A percentile compares a stretch with the other conserved stretches of the same genome.
Conservation (phyloP, 92 coral and sea anemone genomes). For the Zoanthus sansibaricus region DNA sequence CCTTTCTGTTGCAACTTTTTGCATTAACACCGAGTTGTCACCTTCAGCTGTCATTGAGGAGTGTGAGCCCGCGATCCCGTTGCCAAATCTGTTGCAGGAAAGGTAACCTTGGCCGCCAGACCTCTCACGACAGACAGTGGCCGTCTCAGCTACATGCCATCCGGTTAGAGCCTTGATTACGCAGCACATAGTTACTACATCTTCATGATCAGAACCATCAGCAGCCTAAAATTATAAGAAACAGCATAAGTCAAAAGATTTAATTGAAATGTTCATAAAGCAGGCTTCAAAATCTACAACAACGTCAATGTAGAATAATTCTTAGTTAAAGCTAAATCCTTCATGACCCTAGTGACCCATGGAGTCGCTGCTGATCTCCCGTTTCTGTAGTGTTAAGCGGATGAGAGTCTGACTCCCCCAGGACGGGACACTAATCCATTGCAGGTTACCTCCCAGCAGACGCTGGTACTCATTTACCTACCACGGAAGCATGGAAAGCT, state of each 20-base stretch:
- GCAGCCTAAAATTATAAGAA: constrained; percentile 37
- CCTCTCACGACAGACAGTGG: constrained; percentile 80
- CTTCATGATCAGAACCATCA: constrained; percentile 87
- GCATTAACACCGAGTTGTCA: constrained; percentile 92
- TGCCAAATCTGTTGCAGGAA: constrained; percentile 84
- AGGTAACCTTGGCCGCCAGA: constrained; percentile 91
- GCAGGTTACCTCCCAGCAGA: too few species aligned
- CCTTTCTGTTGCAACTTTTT: constrained; percentile 84
- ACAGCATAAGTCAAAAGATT: neutral
- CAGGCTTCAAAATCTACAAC: too few species aligned
- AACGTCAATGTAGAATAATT: too few species aligned
- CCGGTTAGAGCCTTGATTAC: constrained; percentile 83
- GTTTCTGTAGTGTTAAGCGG: too few species aligned
- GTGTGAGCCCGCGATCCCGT: constrained; percentile 81
- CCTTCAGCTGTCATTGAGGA: constrained; percentile 94
- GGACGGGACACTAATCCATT: too few species aligned
- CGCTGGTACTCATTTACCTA: too few species aligned
- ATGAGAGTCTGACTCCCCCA: too few species aligned
- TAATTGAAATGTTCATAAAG: too few species aligned
- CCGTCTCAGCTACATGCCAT: constrained; percentile 87
- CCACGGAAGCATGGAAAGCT: too few species aligned
- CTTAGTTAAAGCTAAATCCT: too few species aligned
- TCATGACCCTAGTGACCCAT: too few species aligned
- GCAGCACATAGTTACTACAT: constrained; percentile 87
- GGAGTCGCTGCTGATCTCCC: too few species aligned